These are phyloP conservation scores for Oncorhynchus clarkii DNA, from an alignment of 2,113 vertebrate species.

Conservation along the genomic window DNA sequence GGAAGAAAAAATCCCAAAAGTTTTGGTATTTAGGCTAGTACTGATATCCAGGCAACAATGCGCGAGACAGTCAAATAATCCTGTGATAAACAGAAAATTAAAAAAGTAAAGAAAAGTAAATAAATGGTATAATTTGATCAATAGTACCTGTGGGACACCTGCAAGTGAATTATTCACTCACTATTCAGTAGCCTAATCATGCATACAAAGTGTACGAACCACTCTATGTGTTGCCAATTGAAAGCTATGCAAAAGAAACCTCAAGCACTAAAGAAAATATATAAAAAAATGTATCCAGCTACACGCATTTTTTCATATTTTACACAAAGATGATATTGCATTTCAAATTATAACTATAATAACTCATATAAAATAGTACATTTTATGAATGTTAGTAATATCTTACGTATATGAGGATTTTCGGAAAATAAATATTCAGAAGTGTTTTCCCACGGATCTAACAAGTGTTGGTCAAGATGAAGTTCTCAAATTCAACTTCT, in stretches of 20 bases:
- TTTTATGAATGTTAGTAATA: not conserved
- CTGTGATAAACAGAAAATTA: slow-evolving; percentile 1
- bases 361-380: not conserved
- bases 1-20: not conserved
- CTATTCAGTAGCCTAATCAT: not conserved
- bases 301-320: not conserved
- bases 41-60: slow-evolving; percentile 28
- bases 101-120: not conserved
- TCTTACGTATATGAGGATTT: slow-evolving; percentile 39
- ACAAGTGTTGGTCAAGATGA: slow-evolving; percentile 59
- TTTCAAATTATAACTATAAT: not conserved
- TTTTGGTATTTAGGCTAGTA: not conserved
- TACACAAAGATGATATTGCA: not conserved
- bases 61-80: not conserved
- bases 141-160: not conserved
- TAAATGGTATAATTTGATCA: not conserved
- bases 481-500: slow-evolving; percentile 44
- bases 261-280: not conserved
- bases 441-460: slow-evolving; percentile 26
- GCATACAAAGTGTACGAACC: not conserved
- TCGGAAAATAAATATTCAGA: too few relatives aligned
- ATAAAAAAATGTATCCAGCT: not conserved
- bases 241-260: not conserved
- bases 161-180: not conserved
- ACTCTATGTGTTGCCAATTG: not conserved